Evolutionary conservation across 2,797 vertebrate genomes (phyloP).

Genomic region (Hafferia zeledoni): DNA sequence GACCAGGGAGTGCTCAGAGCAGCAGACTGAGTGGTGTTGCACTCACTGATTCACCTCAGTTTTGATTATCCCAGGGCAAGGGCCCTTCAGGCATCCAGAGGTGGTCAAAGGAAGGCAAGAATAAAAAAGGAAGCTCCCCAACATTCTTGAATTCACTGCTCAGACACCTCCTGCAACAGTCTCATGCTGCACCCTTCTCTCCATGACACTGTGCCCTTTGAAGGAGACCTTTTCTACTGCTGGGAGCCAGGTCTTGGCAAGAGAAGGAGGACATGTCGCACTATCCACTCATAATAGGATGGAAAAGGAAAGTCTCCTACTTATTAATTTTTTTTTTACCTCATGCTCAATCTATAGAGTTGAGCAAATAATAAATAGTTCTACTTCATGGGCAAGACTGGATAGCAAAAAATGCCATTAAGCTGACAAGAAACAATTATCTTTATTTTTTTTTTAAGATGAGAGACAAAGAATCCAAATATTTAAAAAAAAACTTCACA

Average conservation of each 20-base stretch:
- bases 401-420: neutral
- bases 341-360: neutral
- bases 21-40: neutral
- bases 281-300: neutral
- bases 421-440: neutral
- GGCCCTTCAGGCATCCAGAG: neutral
- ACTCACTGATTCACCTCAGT: neutral
- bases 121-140: neutral
- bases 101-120: neutral
- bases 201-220: neutral
- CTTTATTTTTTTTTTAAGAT: neutral
- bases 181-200: neutral
- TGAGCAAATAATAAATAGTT: neutral
- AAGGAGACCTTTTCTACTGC: neutral
- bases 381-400: neutral
- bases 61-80: neutral
- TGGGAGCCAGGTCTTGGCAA: neutral
- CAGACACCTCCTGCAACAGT: neutral
- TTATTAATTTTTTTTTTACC: neutral
- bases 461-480: neutral
- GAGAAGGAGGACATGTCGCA: neutral
- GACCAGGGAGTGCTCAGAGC: neutral
- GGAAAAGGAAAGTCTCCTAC: neutral
- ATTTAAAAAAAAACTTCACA: fast-evolving
- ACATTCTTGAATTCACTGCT: neutral